Conservation (phyloP, 2,888 invertebrate species). For the Gerris lacustris region DNA sequence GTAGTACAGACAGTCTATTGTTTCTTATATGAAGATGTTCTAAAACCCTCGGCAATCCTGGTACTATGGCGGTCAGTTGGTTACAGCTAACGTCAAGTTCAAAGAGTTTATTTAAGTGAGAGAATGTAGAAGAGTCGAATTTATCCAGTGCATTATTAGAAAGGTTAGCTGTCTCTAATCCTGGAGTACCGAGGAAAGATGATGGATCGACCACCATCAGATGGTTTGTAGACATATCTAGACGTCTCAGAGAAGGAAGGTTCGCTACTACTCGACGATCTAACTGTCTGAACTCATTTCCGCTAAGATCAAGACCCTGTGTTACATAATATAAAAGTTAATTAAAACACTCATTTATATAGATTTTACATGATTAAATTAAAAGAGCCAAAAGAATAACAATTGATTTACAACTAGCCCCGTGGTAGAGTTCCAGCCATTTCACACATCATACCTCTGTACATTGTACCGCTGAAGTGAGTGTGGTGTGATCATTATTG, state of each 20-base stretch:
- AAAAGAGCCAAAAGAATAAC: neutral
- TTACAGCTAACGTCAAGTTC: constrained; percentile 67
- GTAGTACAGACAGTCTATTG: constrained; percentile 57
- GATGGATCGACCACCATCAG: constrained; percentile 57
- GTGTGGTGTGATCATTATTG: too few species aligned
- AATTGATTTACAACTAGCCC: too few species aligned
- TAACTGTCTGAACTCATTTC: constrained; percentile 58
- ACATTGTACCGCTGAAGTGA: too few species aligned
- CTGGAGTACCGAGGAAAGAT: constrained; percentile 56
- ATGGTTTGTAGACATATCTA: constrained; percentile 65
- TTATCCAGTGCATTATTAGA: constrained; percentile 59
- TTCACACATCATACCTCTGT: too few species aligned
- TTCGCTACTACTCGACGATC: constrained; percentile 61
- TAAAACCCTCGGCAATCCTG: constrained; percentile 61
- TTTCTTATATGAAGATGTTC: constrained; percentile 59
- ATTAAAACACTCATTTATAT: neutral
- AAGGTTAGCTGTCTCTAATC: constrained; percentile 66
- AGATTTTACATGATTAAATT: neutral
- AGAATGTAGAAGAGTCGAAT: constrained; percentile 63
- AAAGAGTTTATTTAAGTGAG: constrained; percentile 59
- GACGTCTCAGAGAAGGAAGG: constrained; percentile 57
- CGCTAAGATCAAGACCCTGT: constrained; percentile 62
- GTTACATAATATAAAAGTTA: constrained; percentile 6
- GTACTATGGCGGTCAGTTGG: constrained; percentile 47
- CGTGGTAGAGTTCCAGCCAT: too few species aligned